Conservation (phyloP, 1,140 invertebrate genomes). For the Ostrea edulis region DNA sequence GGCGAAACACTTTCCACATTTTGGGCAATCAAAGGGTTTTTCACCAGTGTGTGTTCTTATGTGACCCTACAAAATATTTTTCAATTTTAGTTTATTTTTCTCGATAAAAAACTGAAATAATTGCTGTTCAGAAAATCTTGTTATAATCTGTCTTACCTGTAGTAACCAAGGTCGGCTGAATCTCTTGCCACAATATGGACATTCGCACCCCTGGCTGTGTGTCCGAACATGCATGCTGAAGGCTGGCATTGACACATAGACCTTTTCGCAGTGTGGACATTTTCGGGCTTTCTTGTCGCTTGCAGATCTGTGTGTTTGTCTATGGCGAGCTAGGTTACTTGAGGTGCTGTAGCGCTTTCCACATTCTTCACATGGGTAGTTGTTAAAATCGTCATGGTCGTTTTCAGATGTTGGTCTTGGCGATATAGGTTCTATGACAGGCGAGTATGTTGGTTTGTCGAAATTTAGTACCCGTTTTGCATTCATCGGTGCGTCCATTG, state of each 20-base stretch:
- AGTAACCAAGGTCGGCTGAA: constrained; percentile 98
- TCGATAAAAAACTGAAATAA: background rate
- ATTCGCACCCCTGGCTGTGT: constrained; percentile 94
- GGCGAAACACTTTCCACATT: constrained; percentile 98
- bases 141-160: constrained; percentile 78
- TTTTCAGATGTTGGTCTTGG: constrained; percentile 34
- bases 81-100: background rate
- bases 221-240: constrained; percentile 98
- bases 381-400: background rate
- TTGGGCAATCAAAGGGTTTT: constrained; percentile 98
- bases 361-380: constrained; percentile 76
- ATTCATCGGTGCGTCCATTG: constrained; percentile 52
- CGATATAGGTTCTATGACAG: constrained; percentile 43
- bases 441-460: constrained; percentile 45
- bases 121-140: background rate
- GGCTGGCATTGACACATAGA: constrained; percentile 98
- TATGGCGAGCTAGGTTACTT: constrained; percentile 78
- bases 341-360: constrained; percentile 79
- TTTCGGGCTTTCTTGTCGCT: constrained; percentile 80
- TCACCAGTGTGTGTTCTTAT: constrained; percentile 98
- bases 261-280: constrained; percentile 94
- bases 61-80: constrained; percentile 84
- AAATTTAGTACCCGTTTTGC: constrained; percentile 38
- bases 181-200: constrained; percentile 95
- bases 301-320: constrained; percentile 77